phyloP scores from a whole-genome alignment of 1,140 invertebrate species.

The Drosophila kohkoa region DNA sequence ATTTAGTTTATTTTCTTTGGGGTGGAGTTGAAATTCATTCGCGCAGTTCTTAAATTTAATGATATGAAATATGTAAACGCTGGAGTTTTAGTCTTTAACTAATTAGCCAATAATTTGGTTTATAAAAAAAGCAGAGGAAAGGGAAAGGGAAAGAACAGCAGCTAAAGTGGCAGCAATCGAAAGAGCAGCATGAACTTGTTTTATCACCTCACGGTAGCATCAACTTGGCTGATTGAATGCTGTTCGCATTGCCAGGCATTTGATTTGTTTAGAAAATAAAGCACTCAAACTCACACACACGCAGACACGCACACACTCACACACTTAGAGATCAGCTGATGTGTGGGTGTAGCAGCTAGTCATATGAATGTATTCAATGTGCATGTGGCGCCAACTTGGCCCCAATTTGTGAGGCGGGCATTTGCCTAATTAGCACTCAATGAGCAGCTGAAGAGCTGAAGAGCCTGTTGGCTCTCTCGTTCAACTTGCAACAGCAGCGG shows the following conservation, averaged over 20 bases:
- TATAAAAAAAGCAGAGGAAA: conserved; percentile 53
- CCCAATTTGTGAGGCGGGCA: conserved; percentile 73
- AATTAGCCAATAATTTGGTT: conserved; percentile 73
- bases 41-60: conserved; percentile 30
- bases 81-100: conserved; percentile 34
- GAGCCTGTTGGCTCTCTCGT: conserved; percentile 37
- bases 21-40: neutral
- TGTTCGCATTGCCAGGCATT: conserved; percentile 67
- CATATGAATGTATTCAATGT: conserved; percentile 53
- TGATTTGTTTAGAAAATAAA: conserved; percentile 82
- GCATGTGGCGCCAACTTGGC: conserved; percentile 78
- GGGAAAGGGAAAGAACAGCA: neutral
- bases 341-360: conserved; percentile 16
- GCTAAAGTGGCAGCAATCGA: conserved; percentile 15
- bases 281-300: conserved; percentile 57
- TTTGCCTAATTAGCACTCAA: conserved; percentile 81
- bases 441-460: conserved; percentile 70
- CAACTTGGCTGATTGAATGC: conserved; percentile 76
- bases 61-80: conserved; percentile 3
- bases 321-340: conserved; percentile 31
- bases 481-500: conserved; percentile 39
- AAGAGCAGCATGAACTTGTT: conserved; percentile 59
- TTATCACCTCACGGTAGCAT: conserved; percentile 65
- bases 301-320: conserved; percentile 41
- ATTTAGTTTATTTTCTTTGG: conserved; percentile 2